A percentile compares a stretch with the other conserved stretches of the same genome.
phyloP scores from a whole-genome alignment of 2,797 vertebrate species.

The Phataginus tetradactyla region DNA sequence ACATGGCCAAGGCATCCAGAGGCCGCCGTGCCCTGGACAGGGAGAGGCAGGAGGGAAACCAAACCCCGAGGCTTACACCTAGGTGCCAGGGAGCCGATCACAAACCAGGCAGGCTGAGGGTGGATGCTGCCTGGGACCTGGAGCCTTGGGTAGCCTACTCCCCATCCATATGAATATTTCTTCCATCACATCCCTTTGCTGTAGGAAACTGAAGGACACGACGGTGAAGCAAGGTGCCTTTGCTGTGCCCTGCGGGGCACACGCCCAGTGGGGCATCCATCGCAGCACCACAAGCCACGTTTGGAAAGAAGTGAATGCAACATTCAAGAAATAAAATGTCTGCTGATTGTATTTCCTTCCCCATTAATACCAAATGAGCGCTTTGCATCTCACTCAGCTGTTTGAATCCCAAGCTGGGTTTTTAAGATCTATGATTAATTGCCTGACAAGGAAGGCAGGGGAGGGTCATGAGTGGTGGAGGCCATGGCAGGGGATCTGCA shows the following conservation, averaged over 20 bases:
- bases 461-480: too few relatives aligned
- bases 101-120: not conserved
- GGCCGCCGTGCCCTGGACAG: too few relatives aligned
- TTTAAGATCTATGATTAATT: slow-evolving; percentile 51
- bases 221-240: not conserved
- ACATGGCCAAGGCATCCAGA: not conserved
- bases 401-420: slow-evolving; percentile 46
- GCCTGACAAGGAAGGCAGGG: not conserved
- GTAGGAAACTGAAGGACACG: not conserved
- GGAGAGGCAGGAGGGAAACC: not conserved
- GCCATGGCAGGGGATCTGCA: too few relatives aligned
- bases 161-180: not conserved
- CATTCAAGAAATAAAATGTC: slow-evolving; percentile 7
- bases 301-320: not conserved
- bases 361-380: not conserved
- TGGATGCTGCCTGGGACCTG: not conserved
- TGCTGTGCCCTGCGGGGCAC: rapidly evolving
- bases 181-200: not conserved
- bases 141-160: rapidly evolving
- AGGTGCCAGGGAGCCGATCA: not conserved
- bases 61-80: not conserved
- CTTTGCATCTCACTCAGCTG: slow-evolving; percentile 16
- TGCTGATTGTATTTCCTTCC: not conserved
- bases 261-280: not conserved
- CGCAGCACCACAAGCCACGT: not conserved